Evolutionary conservation across 2,888 invertebrate genomes (phyloP).

Genomic region (Stenolophus ochropezus): DNA sequence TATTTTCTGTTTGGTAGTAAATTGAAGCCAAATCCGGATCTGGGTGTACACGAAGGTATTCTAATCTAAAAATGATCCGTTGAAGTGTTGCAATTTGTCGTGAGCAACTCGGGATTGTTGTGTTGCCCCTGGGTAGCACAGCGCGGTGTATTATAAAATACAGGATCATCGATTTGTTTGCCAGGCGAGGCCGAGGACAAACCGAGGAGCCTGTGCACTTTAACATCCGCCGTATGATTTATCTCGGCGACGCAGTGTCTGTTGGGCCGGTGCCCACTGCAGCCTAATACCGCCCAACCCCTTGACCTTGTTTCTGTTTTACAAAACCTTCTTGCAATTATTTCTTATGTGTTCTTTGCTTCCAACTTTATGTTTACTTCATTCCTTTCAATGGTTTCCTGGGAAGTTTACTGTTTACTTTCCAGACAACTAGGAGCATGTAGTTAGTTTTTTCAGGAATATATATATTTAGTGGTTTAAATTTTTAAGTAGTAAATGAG

Average conservation of each 20-base stretch:
- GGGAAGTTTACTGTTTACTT: background rate
- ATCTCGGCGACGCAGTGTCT: conserved; percentile 48
- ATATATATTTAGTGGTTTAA: too few species aligned
- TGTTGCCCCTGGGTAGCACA: conserved; percentile 15
- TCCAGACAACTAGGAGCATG: too few species aligned
- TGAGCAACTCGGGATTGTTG: conserved; percentile 14
- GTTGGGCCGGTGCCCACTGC: conserved; percentile 26
- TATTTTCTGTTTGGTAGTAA: too few species aligned
- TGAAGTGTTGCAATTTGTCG: conserved; percentile 13
- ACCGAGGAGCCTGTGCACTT: conserved; percentile 22
- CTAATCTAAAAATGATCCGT: too few species aligned
- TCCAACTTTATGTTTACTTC: background rate
- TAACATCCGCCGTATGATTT: conserved; percentile 50
- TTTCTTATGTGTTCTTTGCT: background rate
- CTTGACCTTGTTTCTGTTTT: conserved; percentile 39
- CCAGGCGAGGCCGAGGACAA: conserved; percentile 27
- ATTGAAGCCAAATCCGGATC: too few species aligned
- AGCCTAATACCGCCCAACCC: conserved; percentile 5
- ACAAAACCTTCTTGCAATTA: background rate
- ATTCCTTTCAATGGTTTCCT: background rate
- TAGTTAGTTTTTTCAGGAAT: too few species aligned
- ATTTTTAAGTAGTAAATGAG: too few species aligned
- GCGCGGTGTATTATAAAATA: conserved; percentile 45
- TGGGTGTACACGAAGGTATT: too few species aligned
- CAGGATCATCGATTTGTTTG: conserved; percentile 53